Percentiles rank a stretch among this genome's conserved stretches.
Evolutionary conservation across 2,888 invertebrate species (phyloP).

Genomic region (Melikaiella ostensackeni): DNA sequence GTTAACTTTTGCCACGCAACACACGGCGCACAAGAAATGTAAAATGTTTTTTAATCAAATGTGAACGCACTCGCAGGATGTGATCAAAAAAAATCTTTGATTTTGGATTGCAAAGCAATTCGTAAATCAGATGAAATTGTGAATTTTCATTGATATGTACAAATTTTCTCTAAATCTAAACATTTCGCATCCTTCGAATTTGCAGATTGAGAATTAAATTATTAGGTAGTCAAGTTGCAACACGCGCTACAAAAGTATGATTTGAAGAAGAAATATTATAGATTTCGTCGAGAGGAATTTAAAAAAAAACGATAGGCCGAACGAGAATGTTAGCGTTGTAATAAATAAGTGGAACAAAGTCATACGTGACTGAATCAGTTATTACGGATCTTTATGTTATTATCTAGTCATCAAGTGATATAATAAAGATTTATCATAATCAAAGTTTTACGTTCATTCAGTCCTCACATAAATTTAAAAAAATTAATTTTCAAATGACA

Average conservation of each 20-base stretch:
- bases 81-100: constrained; percentile 16
- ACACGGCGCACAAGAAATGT: constrained; percentile 30
- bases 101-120: constrained; percentile 23
- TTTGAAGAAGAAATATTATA: constrained; percentile 18
- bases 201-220: constrained; percentile 14
- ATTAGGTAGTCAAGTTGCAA: constrained; percentile 24
- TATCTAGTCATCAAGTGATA: constrained; percentile 77
- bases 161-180: background rate
- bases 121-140: background rate
- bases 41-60: constrained; percentile 25
- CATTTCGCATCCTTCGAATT: constrained; percentile 3
- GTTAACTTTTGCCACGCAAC: constrained; percentile 16
- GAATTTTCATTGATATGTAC: background rate
- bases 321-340: constrained; percentile 38
- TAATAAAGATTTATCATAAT: constrained; percentile 76
- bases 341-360: constrained; percentile 40
- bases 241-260: background rate
- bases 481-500: too few relatives aligned
- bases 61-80: constrained; percentile 13
- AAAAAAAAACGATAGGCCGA: constrained; percentile 23
- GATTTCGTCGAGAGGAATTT: constrained; percentile 17
- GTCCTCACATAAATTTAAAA: constrained; percentile 11
- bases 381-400: constrained; percentile 76
- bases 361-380: constrained; percentile 65
- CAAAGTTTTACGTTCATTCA: constrained; percentile 53